These are phyloP conservation scores for Craseonycteris thonglongyai DNA, from an alignment of 2,113 vertebrate genomes.

Conservation along the genomic window DNA sequence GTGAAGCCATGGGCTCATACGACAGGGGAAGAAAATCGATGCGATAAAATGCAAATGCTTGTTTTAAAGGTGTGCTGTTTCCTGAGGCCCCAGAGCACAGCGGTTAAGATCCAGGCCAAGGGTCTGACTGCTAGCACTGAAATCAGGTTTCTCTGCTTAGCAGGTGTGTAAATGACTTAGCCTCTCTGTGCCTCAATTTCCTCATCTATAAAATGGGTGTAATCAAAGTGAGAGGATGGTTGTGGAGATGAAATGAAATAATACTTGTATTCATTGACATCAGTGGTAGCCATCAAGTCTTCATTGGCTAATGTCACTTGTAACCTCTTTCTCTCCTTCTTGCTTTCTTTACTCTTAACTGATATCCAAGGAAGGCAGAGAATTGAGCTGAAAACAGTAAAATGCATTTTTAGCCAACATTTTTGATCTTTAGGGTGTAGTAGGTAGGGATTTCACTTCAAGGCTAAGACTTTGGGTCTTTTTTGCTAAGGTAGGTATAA, in stretches of 20 bases:
- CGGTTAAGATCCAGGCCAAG: not conserved
- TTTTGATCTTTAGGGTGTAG: not conserved
- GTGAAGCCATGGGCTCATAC: not conserved
- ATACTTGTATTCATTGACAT: not conserved
- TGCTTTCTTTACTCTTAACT: not conserved
- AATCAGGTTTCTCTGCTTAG: not conserved
- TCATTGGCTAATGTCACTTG: not conserved
- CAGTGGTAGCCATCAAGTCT: too few relatives aligned
- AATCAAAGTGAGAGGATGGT: not conserved
- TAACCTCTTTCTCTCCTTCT: not conserved
- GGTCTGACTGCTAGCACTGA: not conserved
- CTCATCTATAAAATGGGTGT: not conserved
- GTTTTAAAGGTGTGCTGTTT: not conserved
- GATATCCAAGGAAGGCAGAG: not conserved
- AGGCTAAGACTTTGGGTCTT: not conserved
- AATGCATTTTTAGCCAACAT: not conserved
- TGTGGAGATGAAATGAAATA: not conserved
- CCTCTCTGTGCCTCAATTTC: not conserved
- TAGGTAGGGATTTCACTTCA: not conserved
- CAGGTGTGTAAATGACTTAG: too few relatives aligned
- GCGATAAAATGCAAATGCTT: not conserved
- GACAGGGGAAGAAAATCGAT: not conserved
- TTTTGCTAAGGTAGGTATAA: not conserved
- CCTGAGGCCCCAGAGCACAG: not conserved
- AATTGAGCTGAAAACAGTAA: not conserved